phyloP scores from a whole-genome alignment of 1,140 invertebrate genomes.

The Drosophila nebulosa region DNA sequence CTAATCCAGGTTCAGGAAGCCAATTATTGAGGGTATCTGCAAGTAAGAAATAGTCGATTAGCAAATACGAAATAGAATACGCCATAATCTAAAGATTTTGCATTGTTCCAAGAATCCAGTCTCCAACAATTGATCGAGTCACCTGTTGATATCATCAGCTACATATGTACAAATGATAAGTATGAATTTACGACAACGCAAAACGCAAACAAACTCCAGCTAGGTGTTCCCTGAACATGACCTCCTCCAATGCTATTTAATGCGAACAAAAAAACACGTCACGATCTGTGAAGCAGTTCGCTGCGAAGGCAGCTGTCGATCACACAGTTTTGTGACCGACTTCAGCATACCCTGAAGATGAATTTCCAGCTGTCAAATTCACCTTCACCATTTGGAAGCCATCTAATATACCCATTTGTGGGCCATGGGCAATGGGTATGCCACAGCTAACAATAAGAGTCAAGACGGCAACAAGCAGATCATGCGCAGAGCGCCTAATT shows the following conservation, averaged over 20 bases:
- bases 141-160: not conserved
- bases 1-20: constrained; percentile 73
- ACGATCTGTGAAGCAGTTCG: constrained; percentile 32
- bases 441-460: not conserved
- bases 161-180: constrained; percentile 4
- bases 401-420: not conserved
- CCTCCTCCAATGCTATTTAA: constrained; percentile 39
- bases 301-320: no score
- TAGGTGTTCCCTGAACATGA: constrained; percentile 72
- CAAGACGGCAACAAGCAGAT: not conserved
- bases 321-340: no score
- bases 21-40: constrained; percentile 75
- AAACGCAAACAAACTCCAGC: constrained; percentile 1
- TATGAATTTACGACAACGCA: no score
- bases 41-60: constrained; percentile 41
- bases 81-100: constrained; percentile 56
- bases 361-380: no score
- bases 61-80: constrained; percentile 25
- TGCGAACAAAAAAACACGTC: constrained; percentile 32
- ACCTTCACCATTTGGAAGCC: not conserved
- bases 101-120: constrained; percentile 1
- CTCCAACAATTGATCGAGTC: not conserved
- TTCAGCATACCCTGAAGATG: no score
- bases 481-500: constrained; percentile 22
- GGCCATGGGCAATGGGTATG: not conserved